phyloP scores from a whole-genome alignment of 2,797 vertebrate species.

The Pseudopleuronectes americanus region DNA sequence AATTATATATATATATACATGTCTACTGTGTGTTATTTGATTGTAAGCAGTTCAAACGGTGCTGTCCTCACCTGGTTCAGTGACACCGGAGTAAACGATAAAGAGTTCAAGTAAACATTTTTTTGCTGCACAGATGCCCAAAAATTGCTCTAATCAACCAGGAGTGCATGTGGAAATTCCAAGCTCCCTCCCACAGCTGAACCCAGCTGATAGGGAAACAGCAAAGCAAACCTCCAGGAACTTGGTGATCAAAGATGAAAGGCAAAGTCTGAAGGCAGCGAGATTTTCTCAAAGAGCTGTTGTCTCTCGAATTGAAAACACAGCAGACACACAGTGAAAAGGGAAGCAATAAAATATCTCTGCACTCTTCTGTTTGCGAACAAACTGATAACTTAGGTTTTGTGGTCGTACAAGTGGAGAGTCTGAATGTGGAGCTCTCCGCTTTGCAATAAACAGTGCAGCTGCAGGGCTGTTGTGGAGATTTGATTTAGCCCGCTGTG shows the following conservation, averaged over 20 bases:
- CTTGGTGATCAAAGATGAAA: slow-evolving; percentile 37
- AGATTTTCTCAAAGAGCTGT: slow-evolving; percentile 42
- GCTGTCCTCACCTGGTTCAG: slow-evolving; percentile 10
- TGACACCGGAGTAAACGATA: neutral
- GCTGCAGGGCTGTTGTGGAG: slow-evolving; percentile 38
- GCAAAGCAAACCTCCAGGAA: slow-evolving; percentile 24
- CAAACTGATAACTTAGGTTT: slow-evolving; percentile 28
- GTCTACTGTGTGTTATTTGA: neutral
- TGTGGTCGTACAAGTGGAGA: slow-evolving; percentile 20
- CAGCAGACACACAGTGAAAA: slow-evolving; percentile 17
- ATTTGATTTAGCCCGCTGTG: slow-evolving; percentile 58
- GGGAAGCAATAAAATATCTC: slow-evolving; percentile 35
- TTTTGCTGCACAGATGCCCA: neutral
- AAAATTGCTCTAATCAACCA: slow-evolving; percentile 10
- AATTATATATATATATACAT: no score
- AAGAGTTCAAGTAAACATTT: slow-evolving; percentile 22
- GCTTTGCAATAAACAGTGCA: slow-evolving; percentile 57
- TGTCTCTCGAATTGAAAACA: slow-evolving; percentile 34
- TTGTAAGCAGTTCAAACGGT: neutral
- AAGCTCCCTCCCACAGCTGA: slow-evolving; percentile 15
- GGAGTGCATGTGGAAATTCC: slow-evolving; percentile 28
- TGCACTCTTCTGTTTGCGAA: slow-evolving; percentile 27
- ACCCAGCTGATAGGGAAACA: slow-evolving; percentile 32
- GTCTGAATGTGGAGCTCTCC: slow-evolving; percentile 29
- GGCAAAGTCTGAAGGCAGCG: slow-evolving; percentile 9